Percentiles rank a stretch among this genome's conserved stretches.
These are phyloP conservation scores for Triops cancriformis DNA, from an alignment of 1,140 invertebrate species.

Conservation along the genomic window DNA sequence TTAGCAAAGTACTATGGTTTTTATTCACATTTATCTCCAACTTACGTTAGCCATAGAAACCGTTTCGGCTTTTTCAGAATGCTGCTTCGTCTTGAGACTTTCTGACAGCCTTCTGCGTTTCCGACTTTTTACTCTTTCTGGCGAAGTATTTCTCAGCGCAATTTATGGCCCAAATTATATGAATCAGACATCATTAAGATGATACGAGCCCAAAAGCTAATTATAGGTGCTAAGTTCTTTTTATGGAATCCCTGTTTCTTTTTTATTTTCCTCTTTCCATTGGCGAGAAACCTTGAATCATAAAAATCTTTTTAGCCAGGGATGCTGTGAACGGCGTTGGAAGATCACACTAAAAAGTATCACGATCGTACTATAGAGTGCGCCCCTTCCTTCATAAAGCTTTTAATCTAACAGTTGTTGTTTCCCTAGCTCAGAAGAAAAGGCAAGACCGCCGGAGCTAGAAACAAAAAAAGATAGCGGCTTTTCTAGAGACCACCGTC, in stretches of 20 bases:
- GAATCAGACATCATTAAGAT: neutral
- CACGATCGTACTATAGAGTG: neutral
- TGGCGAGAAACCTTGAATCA: neutral
- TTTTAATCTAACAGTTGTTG: neutral
- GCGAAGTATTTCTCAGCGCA: neutral
- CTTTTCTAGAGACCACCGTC: neutral
- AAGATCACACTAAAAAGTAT: neutral
- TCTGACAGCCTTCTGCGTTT: too few relatives aligned
- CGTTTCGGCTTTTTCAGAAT: too few relatives aligned
- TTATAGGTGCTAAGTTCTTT: neutral
- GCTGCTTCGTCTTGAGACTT: too few relatives aligned
- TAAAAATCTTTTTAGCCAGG: neutral
- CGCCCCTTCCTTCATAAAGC: neutral
- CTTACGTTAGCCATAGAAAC: too few relatives aligned
- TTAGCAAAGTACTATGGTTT: constrained; percentile 40
- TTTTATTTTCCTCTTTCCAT: neutral
- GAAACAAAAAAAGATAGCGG: neutral
- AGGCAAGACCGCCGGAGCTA: neutral
- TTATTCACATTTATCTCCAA: neutral
- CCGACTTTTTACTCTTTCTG: neutral
- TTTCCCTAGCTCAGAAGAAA: neutral
- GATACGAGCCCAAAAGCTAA: neutral
- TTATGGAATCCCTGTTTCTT: neutral
- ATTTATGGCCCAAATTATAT: neutral
- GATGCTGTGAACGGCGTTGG: neutral